Base-by-base conservation (phyloP, 2,888 invertebrate species). In the Drosophila nr. perissopoda region DNA sequence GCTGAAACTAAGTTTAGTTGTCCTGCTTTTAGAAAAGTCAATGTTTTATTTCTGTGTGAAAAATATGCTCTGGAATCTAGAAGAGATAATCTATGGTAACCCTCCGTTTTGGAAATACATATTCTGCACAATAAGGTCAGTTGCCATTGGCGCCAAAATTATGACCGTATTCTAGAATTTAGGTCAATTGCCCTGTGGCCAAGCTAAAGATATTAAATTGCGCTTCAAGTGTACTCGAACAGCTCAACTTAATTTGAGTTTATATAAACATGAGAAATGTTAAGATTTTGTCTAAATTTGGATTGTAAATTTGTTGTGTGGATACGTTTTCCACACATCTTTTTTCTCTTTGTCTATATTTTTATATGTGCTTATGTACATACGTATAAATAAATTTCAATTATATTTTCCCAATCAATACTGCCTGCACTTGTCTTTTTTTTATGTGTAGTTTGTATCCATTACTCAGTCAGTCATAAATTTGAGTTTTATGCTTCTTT, bases 381-480 rank as follows among this genome's bases (percentile, higher is more conserved):
- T 8, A 0, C 4, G 2, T 25, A 25, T 16, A 25, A 25, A 25
- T 8, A 16, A 46, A 16, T 4, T 4, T 46, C 4, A 16, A 7
- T 46, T 1, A 16, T 16, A 46, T 25, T 46, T 25, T 25, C 16
- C 21, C 25, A 46, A 46, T 46, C 51, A n/a, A n/a, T 29, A 29
- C 7, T n/a, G 6, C 8, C 6, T 3, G 10, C 10, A 49, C 10
- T 27, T 18, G 27, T 11, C 27, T 33, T 21, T 52, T 21, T 33
- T 21, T 33, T 25, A 4, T 46, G 16, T 27, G 11, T 11, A 29
- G 42, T 21, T 52, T 34, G 25, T 54, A n/a, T 25, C 8, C 25
- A 53, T 7, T 48, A 36, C 53, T 46, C 33, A 38, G 33, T 29
- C 38, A 40, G 69, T 33, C 25, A 51, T 52, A 42, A 62, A 63